A percentile compares a stretch with the other conserved stretches of the same genome.
These are phyloP conservation scores for Liposcelis brunnea DNA, from an alignment of 2,888 invertebrate species.

Conservation along the genomic window DNA sequence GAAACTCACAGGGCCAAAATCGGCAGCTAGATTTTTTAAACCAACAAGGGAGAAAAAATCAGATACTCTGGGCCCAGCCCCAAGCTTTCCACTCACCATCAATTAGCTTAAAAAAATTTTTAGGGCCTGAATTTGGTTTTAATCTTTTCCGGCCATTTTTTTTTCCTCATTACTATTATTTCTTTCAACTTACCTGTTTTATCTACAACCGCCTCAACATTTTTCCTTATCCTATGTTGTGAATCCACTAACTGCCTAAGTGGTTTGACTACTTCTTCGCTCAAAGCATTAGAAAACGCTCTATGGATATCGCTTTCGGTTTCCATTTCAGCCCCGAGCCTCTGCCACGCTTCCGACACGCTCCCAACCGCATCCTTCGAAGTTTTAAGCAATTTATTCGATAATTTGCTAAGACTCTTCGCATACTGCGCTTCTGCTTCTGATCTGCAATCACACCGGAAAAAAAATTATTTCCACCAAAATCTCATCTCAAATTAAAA, in stretches of 20 bases:
- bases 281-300: conserved; percentile 55
- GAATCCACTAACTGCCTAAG: conserved; percentile 53
- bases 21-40: no score
- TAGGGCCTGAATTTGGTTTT: no score
- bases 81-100: no score
- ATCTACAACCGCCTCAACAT: conserved; percentile 29
- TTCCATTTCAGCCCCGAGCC: conserved; percentile 83
- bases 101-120: no score
- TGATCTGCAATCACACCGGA: conserved; percentile 44
- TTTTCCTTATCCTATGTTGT: conserved; percentile 52
- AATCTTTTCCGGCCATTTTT: no score
- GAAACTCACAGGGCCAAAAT: no score
- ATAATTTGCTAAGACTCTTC: conserved; percentile 74
- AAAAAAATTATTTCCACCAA: neutral
- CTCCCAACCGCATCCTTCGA: conserved; percentile 35
- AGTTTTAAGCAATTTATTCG: conserved; percentile 67
- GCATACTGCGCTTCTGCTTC: conserved; percentile 84
- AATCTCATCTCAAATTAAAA: neutral
- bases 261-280: conserved; percentile 82
- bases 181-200: conserved; percentile 19
- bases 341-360: conserved; percentile 79
- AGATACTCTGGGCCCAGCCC: no score
- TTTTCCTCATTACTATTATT: no score
- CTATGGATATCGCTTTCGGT: conserved; percentile 80
- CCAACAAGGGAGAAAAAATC: no score